Base-by-base conservation (phyloP, 2,113 vertebrate species). In the Dasyprocta punctata region DNA sequence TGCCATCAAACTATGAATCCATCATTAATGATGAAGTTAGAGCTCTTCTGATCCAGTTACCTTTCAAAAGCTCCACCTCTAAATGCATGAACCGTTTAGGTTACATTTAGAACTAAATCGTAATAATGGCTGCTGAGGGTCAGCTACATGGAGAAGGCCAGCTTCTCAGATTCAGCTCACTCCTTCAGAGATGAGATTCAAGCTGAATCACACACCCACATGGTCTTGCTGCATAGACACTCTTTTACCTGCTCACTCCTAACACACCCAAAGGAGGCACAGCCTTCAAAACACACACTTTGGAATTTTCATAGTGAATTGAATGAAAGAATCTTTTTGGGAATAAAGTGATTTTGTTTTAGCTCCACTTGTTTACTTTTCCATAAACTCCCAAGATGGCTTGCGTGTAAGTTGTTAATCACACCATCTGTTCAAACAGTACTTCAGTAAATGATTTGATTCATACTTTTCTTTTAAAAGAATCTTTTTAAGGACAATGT, bases 351-450 rank as follows among this genome's bases (percentile, higher is more conserved):
- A 98, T 98, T 98, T 98, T 97, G 95, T 95, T 98, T 98, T 91
- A 95, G 38, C 81, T 92, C 10, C 85, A 85, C 97, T 98, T 98
- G 98, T 99, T 99, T 99, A 98, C 98, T 99, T 99, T 98, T 97
- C 97, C 97, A 95, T 97, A 98, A 98, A 98, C 98, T 99, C 98
- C 98, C 98, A 98, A 98, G 98, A 98, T 98, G 98, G 98, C 98
- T 98, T 98, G 97, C 98, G 98, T 98, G 98, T 97, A 98, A 98
- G 98, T 98, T 99, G 98, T 98, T 98, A 99, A 98, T 98, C 98
- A 98, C 98, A 98, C 99, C 99, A 99, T 99, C 98, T 99, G 99
- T 98, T 99, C 97, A 71, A 98, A 97, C 96, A 97, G 96, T 95
- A 98, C 98, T 98, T 98, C 95, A 93, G 83, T 98, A 98, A 99